Percentiles rank a stretch among this genome's conserved stretches.
Evolutionary conservation across 2,888 invertebrate genomes (phyloP).

Genomic region (Malacosoma neustria): DNA sequence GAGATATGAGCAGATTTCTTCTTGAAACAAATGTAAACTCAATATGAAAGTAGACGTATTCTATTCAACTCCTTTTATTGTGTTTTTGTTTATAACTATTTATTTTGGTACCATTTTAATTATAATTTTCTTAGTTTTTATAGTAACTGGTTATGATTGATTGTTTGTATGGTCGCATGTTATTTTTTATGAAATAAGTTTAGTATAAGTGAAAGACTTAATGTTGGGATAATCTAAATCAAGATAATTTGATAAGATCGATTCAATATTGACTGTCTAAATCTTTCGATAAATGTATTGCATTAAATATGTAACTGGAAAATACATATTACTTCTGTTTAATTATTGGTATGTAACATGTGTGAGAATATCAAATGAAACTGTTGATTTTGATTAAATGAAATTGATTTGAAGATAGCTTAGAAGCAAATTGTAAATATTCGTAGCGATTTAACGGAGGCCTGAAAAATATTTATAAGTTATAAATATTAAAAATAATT

Average conservation of each 20-base stretch:
- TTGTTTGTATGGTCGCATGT: slow-evolving; percentile 1
- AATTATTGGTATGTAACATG: too few relatives aligned
- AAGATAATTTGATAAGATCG: neutral
- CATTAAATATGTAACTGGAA: too few relatives aligned
- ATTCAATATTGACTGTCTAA: neutral
- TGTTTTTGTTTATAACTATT: slow-evolving; percentile 20
- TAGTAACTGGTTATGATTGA: slow-evolving; percentile 1
- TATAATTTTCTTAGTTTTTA: slow-evolving; percentile 7
- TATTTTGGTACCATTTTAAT: slow-evolving; percentile 26
- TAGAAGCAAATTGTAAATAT: slow-evolving; percentile 50
- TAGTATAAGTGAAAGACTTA: slow-evolving; percentile 26
- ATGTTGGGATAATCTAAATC: slow-evolving; percentile 10
- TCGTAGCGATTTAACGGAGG: slow-evolving; percentile 52
- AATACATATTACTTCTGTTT: too few relatives aligned
- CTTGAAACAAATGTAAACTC: too few relatives aligned
- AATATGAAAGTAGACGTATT: too few relatives aligned
- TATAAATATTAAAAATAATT: slow-evolving; percentile 32
- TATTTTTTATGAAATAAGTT: slow-evolving; percentile 17
- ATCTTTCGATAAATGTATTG: too few relatives aligned
- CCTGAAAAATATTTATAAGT: slow-evolving; percentile 37
- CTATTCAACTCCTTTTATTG: slow-evolving; percentile 15
- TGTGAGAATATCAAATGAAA: too few relatives aligned
- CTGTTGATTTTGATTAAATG: too few relatives aligned
- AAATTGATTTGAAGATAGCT: too few relatives aligned
- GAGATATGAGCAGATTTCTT: too few relatives aligned